Percentiles rank a stretch among this genome's conserved stretches.
phyloP scores from a whole-genome alignment of 1,140 invertebrate species.

The Tetragonula clypearis region DNA sequence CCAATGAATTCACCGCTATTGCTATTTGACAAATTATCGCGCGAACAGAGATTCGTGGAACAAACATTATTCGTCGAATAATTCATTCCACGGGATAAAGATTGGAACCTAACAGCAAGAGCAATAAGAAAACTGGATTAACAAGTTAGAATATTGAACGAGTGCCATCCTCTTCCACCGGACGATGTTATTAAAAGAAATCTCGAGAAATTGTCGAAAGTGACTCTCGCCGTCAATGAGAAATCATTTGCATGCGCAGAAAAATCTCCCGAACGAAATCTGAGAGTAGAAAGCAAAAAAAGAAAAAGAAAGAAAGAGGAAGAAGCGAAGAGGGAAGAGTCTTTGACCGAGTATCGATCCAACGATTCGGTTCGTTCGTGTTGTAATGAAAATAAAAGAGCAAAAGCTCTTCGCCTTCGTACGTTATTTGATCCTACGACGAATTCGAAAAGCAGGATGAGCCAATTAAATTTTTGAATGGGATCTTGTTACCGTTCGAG shows the following conservation, averaged over 20 bases:
- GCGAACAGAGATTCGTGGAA: neutral
- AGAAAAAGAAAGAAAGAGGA: neutral
- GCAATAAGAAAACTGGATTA: neutral
- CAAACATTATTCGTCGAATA: neutral
- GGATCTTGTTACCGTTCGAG: constrained; percentile 22
- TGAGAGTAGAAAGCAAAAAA: no score
- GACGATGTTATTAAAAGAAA: neutral
- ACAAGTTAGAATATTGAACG: neutral
- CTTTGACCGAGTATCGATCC: constrained; percentile 16
- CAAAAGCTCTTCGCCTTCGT: neutral
- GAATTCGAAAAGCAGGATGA: constrained; percentile 12
- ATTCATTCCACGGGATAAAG: neutral
- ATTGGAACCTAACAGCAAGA: neutral
- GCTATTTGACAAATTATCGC: neutral
- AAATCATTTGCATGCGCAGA: constrained; percentile 1
- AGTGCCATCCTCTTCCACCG: neutral
- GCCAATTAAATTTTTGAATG: constrained; percentile 39
- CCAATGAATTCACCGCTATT: neutral
- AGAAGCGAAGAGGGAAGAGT: neutral
- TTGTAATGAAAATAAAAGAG: constrained; percentile 25
- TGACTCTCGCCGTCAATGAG: neutral
- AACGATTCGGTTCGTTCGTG: no score
- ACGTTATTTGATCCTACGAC: constrained; percentile 21
- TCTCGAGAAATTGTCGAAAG: neutral
- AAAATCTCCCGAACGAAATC: neutral